Evolutionary conservation across 1,140 invertebrate species (phyloP), one percentile per base, ranked within the genome.

Genomic region (Procambarus clarkii): DNA sequence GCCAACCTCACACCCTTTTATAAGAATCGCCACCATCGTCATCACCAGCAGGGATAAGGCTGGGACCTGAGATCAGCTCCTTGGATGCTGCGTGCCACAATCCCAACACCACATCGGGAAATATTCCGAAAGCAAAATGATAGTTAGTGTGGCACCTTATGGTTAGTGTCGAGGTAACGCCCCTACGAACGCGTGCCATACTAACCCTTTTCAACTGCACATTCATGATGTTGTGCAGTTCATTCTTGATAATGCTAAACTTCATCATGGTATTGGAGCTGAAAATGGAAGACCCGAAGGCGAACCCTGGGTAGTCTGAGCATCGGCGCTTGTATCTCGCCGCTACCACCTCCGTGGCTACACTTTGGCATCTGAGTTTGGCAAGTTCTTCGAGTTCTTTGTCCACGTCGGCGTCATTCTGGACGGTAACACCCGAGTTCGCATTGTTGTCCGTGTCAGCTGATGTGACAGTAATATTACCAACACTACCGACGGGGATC

Each of bases 191-290:
- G 74, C 89, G 88, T 44, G 24, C 48, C 46, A 94, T 95, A 96
- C 96, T 97, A 97, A 99, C 98, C 98, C 98, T 96, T 96, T 98
- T 98, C 84, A 99, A 96, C 94, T 98, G 98, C 94, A 98, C 98
- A 94, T 98, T 97, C 96, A 98, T 97, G 94, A 99, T 98, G 96
- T 99, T 99, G 95, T 99, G 98, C 93, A 99, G 96, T 95, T 99
- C 98, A 95, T 99, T 99, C 94, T 97, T 96, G 94, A 99, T 99
- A 80, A 99, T 97, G 94, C 97, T 98, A 95, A 99, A 99, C 95
- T 98, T 99, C 97, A 99, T 99, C 96, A 99, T 97, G 2, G 98
- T 99, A 94, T 99, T 98, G 78, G 98, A 99, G 94, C 97, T 98
- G 94, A 99, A 98, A 94, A 98, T 97, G 44, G 98, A 98, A 92